Base-by-base conservation (phyloP, 2,797 vertebrate species). In the Sebastolobus alascanus region DNA sequence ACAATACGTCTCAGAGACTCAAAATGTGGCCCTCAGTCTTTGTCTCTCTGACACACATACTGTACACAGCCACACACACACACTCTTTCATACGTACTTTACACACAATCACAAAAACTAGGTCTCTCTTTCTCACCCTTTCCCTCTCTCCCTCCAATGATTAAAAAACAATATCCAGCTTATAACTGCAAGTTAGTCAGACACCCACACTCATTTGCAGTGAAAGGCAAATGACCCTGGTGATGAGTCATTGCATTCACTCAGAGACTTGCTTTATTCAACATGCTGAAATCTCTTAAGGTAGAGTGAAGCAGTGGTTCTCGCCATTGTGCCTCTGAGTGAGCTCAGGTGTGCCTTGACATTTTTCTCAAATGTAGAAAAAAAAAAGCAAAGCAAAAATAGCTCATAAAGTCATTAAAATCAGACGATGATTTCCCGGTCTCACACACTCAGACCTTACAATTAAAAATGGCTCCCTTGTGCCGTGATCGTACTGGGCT, bases 121-220 rank as follows among this genome's bases (percentile, higher is more conserved):
- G 69, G 66, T 79, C 71, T 84, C 76, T 78, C 76, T 84, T 68
- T 74, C 70, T 74, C 77, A 61, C 58, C 58, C 64, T 68, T 14
- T 43, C 50, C 61, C 81, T n/a, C 29, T 25, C 33, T 37, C 68
- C 35, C 52, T 58, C 10, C 83, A 84, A 88, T 95, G 92, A 96
- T 94, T 94, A 90, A 94, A 93, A 94, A 95, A 94, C 89, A 95
- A 95, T 94, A 95, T 93, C 91, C 89, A 94, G 89, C 90, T 94
- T 94, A 94, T 96, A 94, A 94, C 86, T 93, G 89, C 90, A 95
- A 94, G 91, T 96, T 95, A 94, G 93, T 94, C 89, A 95, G 93
- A 96, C 95, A 93, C 94, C 94, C 95, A 96, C 95, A 95, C 93
- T 96, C 92, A 95, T 96, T 96, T 96, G 92, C 95, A 93, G 90